Conservation (phyloP, 2,113 vertebrate species). For the Tamias sibiricus region DNA sequence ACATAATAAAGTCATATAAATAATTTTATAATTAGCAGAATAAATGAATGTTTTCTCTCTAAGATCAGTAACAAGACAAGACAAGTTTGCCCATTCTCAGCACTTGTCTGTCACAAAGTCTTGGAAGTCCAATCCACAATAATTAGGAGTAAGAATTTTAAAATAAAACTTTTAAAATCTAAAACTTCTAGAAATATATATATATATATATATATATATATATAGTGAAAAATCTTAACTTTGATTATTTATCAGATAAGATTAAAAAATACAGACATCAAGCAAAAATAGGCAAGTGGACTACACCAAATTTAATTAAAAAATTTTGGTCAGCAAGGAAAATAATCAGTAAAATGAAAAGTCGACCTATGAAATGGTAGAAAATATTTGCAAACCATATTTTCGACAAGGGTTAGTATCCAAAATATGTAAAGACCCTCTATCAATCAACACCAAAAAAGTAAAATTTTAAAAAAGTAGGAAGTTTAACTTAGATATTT, state of each 20-base stretch:
- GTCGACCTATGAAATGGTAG: not conserved
- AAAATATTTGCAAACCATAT: not conserved
- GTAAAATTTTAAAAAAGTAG: not conserved
- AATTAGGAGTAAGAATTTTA: not conserved
- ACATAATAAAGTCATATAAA: rapidly evolving
- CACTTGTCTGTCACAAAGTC: not conserved
- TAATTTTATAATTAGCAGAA: not conserved
- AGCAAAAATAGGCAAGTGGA: not conserved
- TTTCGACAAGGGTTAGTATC: not conserved
- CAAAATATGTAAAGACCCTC: not conserved
- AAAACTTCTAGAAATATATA: not conserved
- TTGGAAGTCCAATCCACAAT: not conserved
- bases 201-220: too few species aligned
- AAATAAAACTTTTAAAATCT: not conserved
- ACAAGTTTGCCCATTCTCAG: not conserved
- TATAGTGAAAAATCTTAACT: too few species aligned
- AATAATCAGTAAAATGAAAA: not conserved
- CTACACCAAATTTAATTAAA: not conserved
- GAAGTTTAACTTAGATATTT: not conserved
- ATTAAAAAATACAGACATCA: not conserved
- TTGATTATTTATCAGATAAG: not conserved
- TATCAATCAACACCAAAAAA: not conserved
- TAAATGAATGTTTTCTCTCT: not conserved
- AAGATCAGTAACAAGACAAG: not conserved
- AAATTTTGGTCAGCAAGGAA: not conserved